Base-by-base conservation (phyloP, 2,888 invertebrate genomes). In the Zaprionus obscuricornis region DNA sequence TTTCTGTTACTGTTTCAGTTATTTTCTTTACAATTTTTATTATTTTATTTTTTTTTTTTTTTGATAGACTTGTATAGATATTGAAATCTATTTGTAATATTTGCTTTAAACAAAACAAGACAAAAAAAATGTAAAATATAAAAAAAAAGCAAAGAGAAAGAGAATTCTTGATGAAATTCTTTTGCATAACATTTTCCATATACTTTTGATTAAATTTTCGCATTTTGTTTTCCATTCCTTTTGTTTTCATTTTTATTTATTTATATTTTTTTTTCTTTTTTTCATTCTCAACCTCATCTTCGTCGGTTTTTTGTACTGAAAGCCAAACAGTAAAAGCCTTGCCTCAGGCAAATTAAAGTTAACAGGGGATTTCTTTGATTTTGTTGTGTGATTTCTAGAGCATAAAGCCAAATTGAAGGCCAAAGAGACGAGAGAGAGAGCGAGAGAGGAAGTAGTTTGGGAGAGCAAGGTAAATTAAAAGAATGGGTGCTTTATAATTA, bases 71-170 rank as follows among this genome's bases (percentile, higher is more conserved):
- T 54, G 60, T 63, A 59, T 54, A 58, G 81, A 78, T 76, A 78
- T 83, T 73, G 81, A 73, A 81, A 71, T 77, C 68, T 71, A 77
- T 84, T 78, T 73, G 84, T 68, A 64, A 59, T 73, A 63, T 68
- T 72, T 70, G 56, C 58, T 34, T 46, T 10, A 3, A 40, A 34
- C n/a, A 34, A 56, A 11, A 17, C 29, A 7, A 27, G 13, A 18
- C 24, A 10, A 14, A 45, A 55, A 45, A 31, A 14, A 31, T 13
- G 13, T 31, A 31, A n/a, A 4, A 11, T 13, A 31, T 13, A 31
- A 31, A 6, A n/a, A n/a, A n/a, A n/a, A n/a, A n/a, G n/a, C n/a
- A n/a, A n/a, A n/a, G n/a, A n/a, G 49, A 42, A 66, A 40, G 40
- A 47, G 56, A 56, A 74, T 75, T 54, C 54, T 27, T 72, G 69